A percentile compares a stretch with the other conserved stretches of the same genome.
Evolutionary conservation across 2,797 vertebrate species (phyloP).

Genomic region (Sebastes vulpes): DNA sequence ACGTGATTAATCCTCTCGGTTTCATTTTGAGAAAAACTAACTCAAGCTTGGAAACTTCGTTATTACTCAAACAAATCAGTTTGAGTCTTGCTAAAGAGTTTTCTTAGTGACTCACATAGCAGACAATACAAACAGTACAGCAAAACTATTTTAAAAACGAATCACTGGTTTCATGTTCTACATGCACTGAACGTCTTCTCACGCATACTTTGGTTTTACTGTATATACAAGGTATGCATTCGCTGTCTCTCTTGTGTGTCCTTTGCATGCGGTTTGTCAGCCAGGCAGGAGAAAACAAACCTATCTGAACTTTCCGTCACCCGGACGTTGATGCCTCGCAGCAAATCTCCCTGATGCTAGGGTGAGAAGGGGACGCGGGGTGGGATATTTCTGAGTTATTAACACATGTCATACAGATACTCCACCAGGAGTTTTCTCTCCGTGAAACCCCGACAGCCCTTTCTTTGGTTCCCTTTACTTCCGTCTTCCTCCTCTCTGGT

Average conservation of each 20-base stretch:
- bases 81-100: background rate
- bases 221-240: background rate
- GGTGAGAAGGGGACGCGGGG: background rate
- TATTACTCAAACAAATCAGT: background rate
- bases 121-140: background rate
- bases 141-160: background rate
- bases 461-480: background rate
- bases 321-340: conserved; percentile 73
- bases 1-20: background rate
- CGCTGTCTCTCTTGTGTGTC: conserved; percentile 28
- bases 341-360: conserved; percentile 40
- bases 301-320: conserved; percentile 83
- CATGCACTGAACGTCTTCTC: background rate
- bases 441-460: background rate
- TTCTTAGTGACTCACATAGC: background rate
- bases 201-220: background rate
- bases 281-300: conserved; percentile 48
- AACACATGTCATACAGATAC: conserved; percentile 49
- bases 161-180: background rate
- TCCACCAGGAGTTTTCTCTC: background rate
- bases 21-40: background rate
- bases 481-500: background rate
- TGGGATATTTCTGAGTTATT: conserved; percentile 60
- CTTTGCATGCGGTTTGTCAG: conserved; percentile 18
- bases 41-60: background rate